These are phyloP conservation scores for Ia io DNA, from an alignment of 2,113 vertebrate species.

Conservation along the genomic window DNA sequence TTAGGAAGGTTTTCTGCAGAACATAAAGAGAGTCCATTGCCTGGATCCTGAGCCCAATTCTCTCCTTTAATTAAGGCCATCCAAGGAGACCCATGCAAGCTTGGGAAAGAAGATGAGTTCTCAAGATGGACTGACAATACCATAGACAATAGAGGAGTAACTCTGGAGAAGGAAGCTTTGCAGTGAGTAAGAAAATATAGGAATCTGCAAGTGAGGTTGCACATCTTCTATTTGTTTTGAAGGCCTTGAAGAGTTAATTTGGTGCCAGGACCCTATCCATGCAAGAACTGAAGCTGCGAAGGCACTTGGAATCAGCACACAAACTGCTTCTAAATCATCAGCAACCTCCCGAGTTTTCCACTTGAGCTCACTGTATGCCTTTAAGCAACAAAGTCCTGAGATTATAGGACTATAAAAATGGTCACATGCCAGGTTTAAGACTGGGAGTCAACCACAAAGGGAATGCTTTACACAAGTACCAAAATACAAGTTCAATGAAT, in stretches of 20 bases:
- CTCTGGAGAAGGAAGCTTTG: not conserved
- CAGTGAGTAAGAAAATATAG: conserved; percentile 50
- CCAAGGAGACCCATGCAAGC: not conserved
- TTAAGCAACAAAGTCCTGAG: conserved; percentile 80
- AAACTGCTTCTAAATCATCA: conserved; percentile 87
- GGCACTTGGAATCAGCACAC: conserved; percentile 82
- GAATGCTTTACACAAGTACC: conserved; percentile 79
- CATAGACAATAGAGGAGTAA: not conserved
- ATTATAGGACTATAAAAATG: conserved; percentile 85
- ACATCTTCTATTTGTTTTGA: conserved; percentile 75
- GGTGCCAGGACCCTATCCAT: conserved; percentile 74
- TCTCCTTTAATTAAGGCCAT: not conserved
- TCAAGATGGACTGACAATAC: not conserved
- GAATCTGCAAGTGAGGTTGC: conserved; percentile 69
- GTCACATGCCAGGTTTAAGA: conserved; percentile 84
- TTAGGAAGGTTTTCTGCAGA: not conserved
- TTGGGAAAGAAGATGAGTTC: not conserved
- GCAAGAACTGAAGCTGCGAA: conserved; percentile 76
- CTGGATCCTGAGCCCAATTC: not conserved
- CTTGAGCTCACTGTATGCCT: conserved; percentile 81
- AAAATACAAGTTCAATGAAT: conserved; percentile 80
- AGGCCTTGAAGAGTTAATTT: conserved; percentile 79
- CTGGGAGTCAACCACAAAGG: conserved; percentile 79
- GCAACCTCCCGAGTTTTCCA: conserved; percentile 84
- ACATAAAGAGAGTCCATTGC: not conserved